Conservation (phyloP, 2,888 invertebrate genomes). For the Argyra leucocephala region DNA sequence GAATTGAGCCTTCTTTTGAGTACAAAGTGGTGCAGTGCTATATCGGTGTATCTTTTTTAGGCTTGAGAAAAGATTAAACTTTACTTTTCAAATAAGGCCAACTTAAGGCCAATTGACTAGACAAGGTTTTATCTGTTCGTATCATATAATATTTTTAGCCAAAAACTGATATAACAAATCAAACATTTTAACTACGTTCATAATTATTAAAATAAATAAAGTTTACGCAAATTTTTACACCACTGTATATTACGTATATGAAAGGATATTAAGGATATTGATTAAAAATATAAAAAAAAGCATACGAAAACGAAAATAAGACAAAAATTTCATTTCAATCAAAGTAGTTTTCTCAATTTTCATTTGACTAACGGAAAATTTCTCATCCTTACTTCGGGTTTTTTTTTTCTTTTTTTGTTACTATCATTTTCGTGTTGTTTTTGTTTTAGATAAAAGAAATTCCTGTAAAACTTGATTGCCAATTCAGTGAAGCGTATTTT, state of each 20-base stretch:
- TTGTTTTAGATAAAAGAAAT: not conserved
- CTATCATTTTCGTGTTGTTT: not conserved
- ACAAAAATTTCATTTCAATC: conserved; percentile 1
- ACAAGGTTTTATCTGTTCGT: too few species aligned
- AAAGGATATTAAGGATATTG: conserved; percentile 6
- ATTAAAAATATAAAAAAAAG: not conserved
- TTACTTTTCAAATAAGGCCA: too few species aligned
- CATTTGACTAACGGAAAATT: not conserved
- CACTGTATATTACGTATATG: too few species aligned
- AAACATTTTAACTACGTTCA: not conserved
- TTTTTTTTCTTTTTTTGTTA: not conserved
- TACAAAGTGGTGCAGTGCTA: too few species aligned
- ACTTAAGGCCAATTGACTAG: too few species aligned
- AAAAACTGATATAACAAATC: too few species aligned
- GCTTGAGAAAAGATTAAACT: too few species aligned
- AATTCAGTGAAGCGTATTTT: conserved; percentile 3
- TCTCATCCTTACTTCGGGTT: not conserved
- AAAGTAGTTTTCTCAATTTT: conserved; percentile 6
- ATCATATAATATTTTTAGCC: too few species aligned
- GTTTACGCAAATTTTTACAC: too few species aligned
- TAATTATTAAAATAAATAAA: not conserved
- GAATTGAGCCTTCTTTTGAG: too few species aligned
- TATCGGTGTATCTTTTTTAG: too few species aligned
- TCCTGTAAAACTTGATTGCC: not conserved
- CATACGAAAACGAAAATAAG: not conserved